Percentiles rank a stretch among this genome's conserved stretches.
Conservation (phyloP, 2,113 vertebrate genomes). For the Myotis brandtii region DNA sequence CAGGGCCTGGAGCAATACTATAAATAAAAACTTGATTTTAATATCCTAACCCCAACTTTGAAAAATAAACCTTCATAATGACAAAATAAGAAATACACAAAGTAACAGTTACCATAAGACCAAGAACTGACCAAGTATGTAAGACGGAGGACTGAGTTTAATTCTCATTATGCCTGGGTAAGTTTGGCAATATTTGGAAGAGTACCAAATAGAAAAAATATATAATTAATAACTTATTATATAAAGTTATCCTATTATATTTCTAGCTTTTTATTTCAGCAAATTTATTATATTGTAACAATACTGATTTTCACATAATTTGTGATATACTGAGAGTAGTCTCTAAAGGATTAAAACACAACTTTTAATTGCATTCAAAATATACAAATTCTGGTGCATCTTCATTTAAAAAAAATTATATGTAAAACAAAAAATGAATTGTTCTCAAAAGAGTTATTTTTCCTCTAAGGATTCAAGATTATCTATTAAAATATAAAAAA, state of each 20-base stretch:
- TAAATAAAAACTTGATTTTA: background rate
- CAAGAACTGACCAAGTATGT: no score
- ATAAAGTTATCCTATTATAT: background rate
- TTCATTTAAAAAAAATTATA: background rate
- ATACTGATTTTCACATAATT: background rate
- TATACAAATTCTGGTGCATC: background rate
- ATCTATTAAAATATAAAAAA: background rate
- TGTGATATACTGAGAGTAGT: background rate
- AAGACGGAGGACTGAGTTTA: no score
- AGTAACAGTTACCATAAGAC: no score
- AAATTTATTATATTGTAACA: background rate
- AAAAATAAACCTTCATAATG: background rate
- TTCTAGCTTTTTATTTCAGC: background rate
- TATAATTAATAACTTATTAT: background rate
- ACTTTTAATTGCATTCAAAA: background rate
- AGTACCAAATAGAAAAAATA: background rate
- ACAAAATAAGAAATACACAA: background rate
- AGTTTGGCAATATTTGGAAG: background rate
- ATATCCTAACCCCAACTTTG: background rate
- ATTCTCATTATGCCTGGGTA: no score
- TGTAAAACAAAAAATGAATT: background rate
- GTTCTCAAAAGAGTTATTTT: background rate
- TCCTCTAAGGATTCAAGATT: background rate
- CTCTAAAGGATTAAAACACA: background rate
- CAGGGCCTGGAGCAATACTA: background rate